Base-by-base conservation (phyloP, 2,888 invertebrate genomes). In the Nebria salina region DNA sequence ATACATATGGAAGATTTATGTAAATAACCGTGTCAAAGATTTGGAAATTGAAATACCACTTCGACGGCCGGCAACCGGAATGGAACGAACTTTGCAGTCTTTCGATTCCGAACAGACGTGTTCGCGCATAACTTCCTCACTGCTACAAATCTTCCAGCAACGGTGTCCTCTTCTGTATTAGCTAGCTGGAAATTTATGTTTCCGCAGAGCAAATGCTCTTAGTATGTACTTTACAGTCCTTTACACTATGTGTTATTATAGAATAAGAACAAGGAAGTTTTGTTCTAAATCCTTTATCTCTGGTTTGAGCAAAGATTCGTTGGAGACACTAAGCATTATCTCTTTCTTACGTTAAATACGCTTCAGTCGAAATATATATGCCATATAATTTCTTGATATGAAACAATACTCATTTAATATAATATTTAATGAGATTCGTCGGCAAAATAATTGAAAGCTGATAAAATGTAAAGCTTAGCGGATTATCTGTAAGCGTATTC, bases 1-100 rank as follows among this genome's bases (percentile, higher is more conserved):
- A 79, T 79, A 79, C 75, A 79, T 79, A 79, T 79, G 41, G 79
- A 75, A 43, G 79, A 79, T 79, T 79, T 79, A 79, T 79, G 79
- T 75, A 79, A 79, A 79, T 79, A 79, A 74, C 42, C 68, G 79
- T 79, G 79, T 79, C 79, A 75, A 79, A 77, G 72, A 72, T 77
- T 66, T 72, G n/a, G 73, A 77, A 72, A 79, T 79, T 74, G 79
- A 79, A 79, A 79, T 64, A 68, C 42, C 68, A 65, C 65, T 78
- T 66, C 8, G 68, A 66, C 25, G 34, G 43, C 13, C 25, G 64
- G 34, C 34, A 64, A 64, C 64, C 8, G 75, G 65, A 9, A 20
- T 13, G 34, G 73, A 54, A 26, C 26, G 26, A 34, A 70, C 70
- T 70, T 20, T 26, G 25, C 25, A 70, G 66, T 5, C 26, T 65